These are phyloP conservation scores for Gymnocheta viridis DNA, from an alignment of 2,888 invertebrate species.

Conservation along the genomic window DNA sequence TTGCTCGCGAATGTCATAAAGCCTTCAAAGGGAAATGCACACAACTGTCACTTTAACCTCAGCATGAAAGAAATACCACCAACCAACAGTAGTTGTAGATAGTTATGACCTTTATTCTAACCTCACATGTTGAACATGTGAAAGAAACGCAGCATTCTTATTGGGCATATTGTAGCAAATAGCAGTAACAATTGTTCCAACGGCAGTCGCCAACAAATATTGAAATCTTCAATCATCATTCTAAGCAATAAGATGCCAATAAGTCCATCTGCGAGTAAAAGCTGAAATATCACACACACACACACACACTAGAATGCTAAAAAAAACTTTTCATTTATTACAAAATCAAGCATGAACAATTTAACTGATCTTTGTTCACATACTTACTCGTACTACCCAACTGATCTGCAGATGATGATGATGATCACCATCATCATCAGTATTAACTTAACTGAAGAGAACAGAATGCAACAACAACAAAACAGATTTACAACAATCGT, in stretches of 20 bases:
- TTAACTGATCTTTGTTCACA: constrained; percentile 50
- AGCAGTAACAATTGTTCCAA: constrained; percentile 11
- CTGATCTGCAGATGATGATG: constrained; percentile 26
- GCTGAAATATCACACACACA: constrained; percentile 45
- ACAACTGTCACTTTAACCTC: constrained; percentile 15
- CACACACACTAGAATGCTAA: background rate
- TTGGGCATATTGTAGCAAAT: constrained; percentile 27
- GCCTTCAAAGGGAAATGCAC: background rate
- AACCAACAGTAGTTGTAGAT: constrained; percentile 34
- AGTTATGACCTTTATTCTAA: constrained; percentile 42
- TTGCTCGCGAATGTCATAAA: background rate
- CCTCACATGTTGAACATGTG: constrained; percentile 39
- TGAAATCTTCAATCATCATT: constrained; percentile 49
- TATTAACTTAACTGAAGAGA: constrained; percentile 22
- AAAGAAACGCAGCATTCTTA: background rate
- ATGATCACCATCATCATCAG: constrained; percentile 33
- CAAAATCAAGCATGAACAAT: constrained; percentile 52
- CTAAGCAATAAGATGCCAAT: constrained; percentile 51
- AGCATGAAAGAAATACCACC: background rate
- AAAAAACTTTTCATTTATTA: constrained; percentile 44
- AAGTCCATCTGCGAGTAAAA: constrained; percentile 29
- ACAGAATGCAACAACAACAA: constrained; percentile 31
- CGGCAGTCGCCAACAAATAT: constrained; percentile 35
- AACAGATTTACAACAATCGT: constrained; percentile 48
- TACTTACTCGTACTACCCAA: constrained; percentile 31